Percentiles rank a stretch among this genome's conserved stretches.
Conservation (phyloP, 2,888 invertebrate genomes). For the Drosophila anomalipes region DNA sequence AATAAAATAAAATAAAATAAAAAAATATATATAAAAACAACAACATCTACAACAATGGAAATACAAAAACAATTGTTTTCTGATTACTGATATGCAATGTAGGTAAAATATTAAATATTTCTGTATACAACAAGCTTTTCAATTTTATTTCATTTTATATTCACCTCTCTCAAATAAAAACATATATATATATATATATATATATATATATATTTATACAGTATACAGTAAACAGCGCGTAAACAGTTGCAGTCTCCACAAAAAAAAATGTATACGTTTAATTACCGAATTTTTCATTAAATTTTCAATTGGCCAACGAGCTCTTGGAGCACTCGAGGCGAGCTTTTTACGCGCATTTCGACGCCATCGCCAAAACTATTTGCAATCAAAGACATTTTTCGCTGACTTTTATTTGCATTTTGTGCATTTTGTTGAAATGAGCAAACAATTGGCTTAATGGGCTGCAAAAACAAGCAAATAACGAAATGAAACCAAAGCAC, state of each 20-base stretch:
- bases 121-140: constrained; percentile 35
- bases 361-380: constrained; percentile 38
- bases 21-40: constrained; percentile 28
- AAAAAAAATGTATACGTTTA: constrained; percentile 21
- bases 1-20: constrained; percentile 7
- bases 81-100: constrained; percentile 59
- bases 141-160: constrained; percentile 30
- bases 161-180: constrained; percentile 13
- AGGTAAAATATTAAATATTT: constrained; percentile 68
- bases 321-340: constrained; percentile 9
- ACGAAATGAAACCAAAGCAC: constrained; percentile 16
- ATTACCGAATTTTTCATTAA: constrained; percentile 4
- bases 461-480: constrained; percentile 23
- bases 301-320: constrained; percentile 35
- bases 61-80: constrained; percentile 37
- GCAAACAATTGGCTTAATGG: constrained; percentile 75
- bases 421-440: constrained; percentile 65
- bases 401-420: constrained; percentile 70
- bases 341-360: constrained; percentile 67
- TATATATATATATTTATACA: constrained; percentile 1
- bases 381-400: constrained; percentile 66
- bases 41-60: constrained; percentile 50
- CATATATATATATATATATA: constrained; percentile 4
- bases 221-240: constrained; percentile 43
- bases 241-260: constrained; percentile 48